Percentiles rank a stretch among this genome's conserved stretches.
Conservation (phyloP, 2,113 vertebrate genomes). For the Dasyprocta punctata region DNA sequence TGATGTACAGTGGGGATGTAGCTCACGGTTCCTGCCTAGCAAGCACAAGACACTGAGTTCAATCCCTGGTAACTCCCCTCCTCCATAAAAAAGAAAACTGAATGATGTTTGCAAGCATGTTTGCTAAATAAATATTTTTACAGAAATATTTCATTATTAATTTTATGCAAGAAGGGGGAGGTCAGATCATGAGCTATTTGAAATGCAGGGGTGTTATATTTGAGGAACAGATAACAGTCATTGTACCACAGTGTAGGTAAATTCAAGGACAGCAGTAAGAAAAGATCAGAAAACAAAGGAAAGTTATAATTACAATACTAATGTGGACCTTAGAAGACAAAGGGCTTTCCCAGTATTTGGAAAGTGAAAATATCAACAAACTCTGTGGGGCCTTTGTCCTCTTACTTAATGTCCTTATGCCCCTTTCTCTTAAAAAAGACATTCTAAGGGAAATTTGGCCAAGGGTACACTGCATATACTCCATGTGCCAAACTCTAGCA, state of each 20-base stretch:
- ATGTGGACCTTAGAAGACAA: neutral
- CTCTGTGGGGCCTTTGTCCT: neutral
- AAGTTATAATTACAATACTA: neutral
- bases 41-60: too few relatives aligned
- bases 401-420: neutral
- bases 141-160: conserved; percentile 1
- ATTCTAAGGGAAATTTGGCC: neutral
- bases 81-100: too few relatives aligned
- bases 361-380: neutral
- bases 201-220: neutral
- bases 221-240: neutral
- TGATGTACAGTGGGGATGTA: neutral
- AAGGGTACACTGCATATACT: neutral
- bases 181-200: neutral
- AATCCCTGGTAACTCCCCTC: too few relatives aligned
- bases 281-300: neutral
- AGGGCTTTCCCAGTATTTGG: neutral
- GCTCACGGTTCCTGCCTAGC: too few relatives aligned
- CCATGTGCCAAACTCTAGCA: neutral
- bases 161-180: conserved; percentile 15
- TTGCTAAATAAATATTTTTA: conserved; percentile 36
- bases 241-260: neutral
- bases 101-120: neutral
- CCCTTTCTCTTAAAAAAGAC: neutral
- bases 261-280: neutral